Base-by-base conservation (phyloP, 92 coral and sea anemone species). In the Hydrozoanthus gracilis region DNA sequence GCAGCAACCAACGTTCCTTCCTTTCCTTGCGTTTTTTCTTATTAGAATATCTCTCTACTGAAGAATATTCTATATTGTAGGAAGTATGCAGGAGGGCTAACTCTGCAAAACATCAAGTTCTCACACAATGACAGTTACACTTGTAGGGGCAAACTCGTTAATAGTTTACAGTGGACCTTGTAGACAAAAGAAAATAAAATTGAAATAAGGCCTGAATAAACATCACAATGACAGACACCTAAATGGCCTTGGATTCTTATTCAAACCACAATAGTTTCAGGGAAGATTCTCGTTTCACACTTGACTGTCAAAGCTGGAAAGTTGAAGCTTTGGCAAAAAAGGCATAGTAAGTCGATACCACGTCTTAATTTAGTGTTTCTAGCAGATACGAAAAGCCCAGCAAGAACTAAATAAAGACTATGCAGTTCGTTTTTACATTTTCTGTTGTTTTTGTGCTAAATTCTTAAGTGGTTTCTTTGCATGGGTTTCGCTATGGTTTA, bases 131-230 rank as follows among this genome's bases (percentile, higher is more conserved):
- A 80, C 62, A 44, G 56, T 47, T 61, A 9, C 73, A 78, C 61
- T 39, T 50, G 13, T 44, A 15, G 55, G 70, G 6, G 35, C 83
- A 78, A 45, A 44, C 56, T 60, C 65, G 27, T 56, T 78, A 46
- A 47, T 44, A 78, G 83, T 78, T 78, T 78, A 56, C 83, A 13
- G 5, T 78, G 71, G 58, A 78, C 83, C 39, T 78, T 61, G n/a
- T 44, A 61, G 66, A 77, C 82, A 77, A 78, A 46, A 60, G 83
- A 61, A 62, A 78, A 78, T 58, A 58, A 48, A 44, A 60, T 12
- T 44, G 71, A 66, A 15, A 78, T 48, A 78, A 78, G 54, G 55
- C 72, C 56, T 78, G 83, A 78, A 78, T 58, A 60, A 78, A 78
- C 83, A 78, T 61, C 9, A n/a, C 39, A 27, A 44, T 54, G 7